Conservation (phyloP, 2,113 vertebrate species). For the Steatornis caripensis region DNA sequence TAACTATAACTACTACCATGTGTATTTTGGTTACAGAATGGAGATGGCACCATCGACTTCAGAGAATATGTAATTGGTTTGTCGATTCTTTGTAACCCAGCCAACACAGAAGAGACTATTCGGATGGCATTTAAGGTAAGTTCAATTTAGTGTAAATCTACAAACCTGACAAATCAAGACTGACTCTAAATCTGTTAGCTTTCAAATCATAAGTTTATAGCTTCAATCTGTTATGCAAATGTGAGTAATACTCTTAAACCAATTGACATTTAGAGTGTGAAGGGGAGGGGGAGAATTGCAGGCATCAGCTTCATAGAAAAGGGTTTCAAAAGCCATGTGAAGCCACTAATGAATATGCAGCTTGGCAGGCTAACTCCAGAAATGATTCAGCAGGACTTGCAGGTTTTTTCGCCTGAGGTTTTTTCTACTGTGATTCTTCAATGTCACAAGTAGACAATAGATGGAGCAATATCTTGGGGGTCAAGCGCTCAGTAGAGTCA, state of each 20-base stretch:
- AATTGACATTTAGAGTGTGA: constrained; percentile 44
- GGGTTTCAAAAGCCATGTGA: constrained; percentile 18
- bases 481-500: not conserved
- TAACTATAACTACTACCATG: not conserved
- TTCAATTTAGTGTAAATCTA: not conserved
- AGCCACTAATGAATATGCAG: constrained; percentile 31
- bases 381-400: constrained; percentile 24
- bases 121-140: constrained; percentile 91
- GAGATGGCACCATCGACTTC: constrained; percentile 95
- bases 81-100: constrained; percentile 90
- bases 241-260: constrained; percentile 63
- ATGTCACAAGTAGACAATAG: not conserved
- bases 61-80: constrained; percentile 97
- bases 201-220: constrained; percentile 55
- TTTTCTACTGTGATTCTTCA: not conserved
- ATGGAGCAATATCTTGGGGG: constrained; percentile 7
- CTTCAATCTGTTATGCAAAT: constrained; percentile 52
- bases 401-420: not conserved
- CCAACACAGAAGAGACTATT: constrained; percentile 93
- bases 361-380: constrained; percentile 51
- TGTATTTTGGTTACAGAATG: constrained; percentile 74
- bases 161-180: constrained; percentile 43
- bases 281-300: constrained; percentile 21
- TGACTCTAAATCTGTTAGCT: constrained; percentile 64
- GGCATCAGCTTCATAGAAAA: not conserved